These are phyloP conservation scores for Cydia splendana DNA, from an alignment of 1,140 invertebrate genomes.

Conservation along the genomic window DNA sequence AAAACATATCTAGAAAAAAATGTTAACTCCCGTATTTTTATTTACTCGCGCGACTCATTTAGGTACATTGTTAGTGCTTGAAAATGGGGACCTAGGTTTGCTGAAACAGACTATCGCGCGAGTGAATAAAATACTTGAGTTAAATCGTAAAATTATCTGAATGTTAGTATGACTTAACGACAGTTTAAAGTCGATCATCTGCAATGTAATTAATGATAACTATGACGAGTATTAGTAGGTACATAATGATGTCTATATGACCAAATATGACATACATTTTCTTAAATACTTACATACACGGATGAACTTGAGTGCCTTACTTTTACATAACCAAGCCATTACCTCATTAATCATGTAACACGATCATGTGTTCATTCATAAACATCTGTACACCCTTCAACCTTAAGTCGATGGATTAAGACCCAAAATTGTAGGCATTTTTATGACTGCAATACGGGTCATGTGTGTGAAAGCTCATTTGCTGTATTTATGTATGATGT, in stretches of 20 bases:
- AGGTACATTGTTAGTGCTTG: no score
- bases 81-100: no score
- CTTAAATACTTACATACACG: background rate
- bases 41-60: no score
- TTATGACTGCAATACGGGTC: background rate
- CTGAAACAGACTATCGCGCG: no score
- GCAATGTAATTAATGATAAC: no score
- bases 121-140: no score
- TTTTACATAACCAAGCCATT: conserved; percentile 24
- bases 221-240: no score
- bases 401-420: background rate
- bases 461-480: conserved; percentile 9
- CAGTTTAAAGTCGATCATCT: no score
- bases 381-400: background rate
- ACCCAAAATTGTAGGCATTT: background rate
- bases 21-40: no score
- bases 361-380: conserved; percentile 1
- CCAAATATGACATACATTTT: background rate
- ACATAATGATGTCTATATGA: background rate
- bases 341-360: conserved; percentile 30
- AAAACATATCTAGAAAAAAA: no score
- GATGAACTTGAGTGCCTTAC: background rate
- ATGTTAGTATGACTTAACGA: no score
- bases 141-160: no score
- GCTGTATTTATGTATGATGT: conserved; percentile 12